Base-by-base conservation (phyloP, 2,113 vertebrate genomes). In the Scomber scombrus region DNA sequence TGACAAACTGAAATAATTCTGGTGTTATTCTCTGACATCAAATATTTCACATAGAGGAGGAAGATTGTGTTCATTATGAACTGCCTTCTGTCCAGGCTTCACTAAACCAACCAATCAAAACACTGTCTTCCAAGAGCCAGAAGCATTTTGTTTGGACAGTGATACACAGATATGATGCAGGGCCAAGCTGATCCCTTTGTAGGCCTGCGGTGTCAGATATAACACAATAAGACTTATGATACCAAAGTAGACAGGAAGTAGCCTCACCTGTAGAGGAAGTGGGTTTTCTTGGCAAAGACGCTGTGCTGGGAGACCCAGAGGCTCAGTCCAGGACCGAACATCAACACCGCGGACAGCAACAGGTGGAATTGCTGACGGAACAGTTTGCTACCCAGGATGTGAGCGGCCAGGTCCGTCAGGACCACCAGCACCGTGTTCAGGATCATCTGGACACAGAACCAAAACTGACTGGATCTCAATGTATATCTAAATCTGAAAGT, bases 241-340 rank as follows among this genome's bases (percentile, higher is more conserved):
- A 9, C 2, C 11, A 4, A 47, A 29, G 70, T 58, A 31, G 47
- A 78, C 64, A 80, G 78, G 75, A 84, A 78, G 47, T 26, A 1
- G 19, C 12, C 96, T 96, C 89, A 97, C 97, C 97, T 96, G 93
- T 97, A 97, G 47, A 97, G 95, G 92, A 96, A 97, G 87, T 97
- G 96, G 64, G 91, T 96, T 58, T 91, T 96, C 84, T 94, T 96
- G 82, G 96, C 97, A 67, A 97, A 97, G 68, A 97, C 75, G 51
- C 95, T 96, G 88, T 96, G 93, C 14, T 95, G 95, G 61, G 96
- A 96, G n/a, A 96, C 96, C 81, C 96, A 96, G 67, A 97, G 84
- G 85, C 95, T 97, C 49, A 98, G 93, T 5, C 94, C 91, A 0
- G 97, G 97, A 11, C 96, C 96, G 5, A 97, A 95, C 89, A 96